These are phyloP conservation scores for Hypselothyrea guttata DNA, from an alignment of 2,888 invertebrate species.

Conservation along the genomic window DNA sequence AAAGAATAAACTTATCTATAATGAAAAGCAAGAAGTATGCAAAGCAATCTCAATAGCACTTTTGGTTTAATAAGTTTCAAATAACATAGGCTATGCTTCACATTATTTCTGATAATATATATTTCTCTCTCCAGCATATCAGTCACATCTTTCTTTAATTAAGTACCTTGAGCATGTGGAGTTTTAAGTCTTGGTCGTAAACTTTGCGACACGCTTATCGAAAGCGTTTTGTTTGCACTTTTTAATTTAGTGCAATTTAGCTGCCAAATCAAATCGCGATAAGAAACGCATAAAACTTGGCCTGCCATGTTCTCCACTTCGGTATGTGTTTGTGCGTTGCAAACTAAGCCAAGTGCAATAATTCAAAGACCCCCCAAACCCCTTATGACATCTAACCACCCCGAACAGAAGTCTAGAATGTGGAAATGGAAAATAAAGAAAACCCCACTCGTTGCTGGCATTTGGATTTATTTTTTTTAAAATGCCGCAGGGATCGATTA, in stretches of 20 bases:
- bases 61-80: background rate
- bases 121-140: too few relatives aligned
- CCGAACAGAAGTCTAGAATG: too few relatives aligned
- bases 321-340: constrained; percentile 36
- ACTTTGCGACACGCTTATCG: constrained; percentile 58
- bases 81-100: too few relatives aligned
- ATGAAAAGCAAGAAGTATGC: too few relatives aligned
- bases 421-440: too few relatives aligned
- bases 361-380: constrained; percentile 40
- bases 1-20: too few relatives aligned
- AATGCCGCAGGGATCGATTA: constrained; percentile 83
- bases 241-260: constrained; percentile 76
- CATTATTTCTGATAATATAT: too few relatives aligned
- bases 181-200: constrained; percentile 58
- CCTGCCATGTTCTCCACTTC: constrained; percentile 1
- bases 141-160: constrained; percentile 44
- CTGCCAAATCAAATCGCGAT: constrained; percentile 70
- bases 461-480: constrained; percentile 82
- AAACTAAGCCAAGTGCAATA: constrained; percentile 61
- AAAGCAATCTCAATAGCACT: constrained; percentile 1
- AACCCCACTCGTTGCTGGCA: constrained; percentile 14
- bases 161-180: constrained; percentile 29
- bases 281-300: constrained; percentile 64
- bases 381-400: background rate
- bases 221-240: constrained; percentile 79